A percentile compares a stretch with the other conserved stretches of the same genome.
Evolutionary conservation across 2,888 invertebrate genomes (phyloP).

Genomic region (Drosophila paracracens): DNA sequence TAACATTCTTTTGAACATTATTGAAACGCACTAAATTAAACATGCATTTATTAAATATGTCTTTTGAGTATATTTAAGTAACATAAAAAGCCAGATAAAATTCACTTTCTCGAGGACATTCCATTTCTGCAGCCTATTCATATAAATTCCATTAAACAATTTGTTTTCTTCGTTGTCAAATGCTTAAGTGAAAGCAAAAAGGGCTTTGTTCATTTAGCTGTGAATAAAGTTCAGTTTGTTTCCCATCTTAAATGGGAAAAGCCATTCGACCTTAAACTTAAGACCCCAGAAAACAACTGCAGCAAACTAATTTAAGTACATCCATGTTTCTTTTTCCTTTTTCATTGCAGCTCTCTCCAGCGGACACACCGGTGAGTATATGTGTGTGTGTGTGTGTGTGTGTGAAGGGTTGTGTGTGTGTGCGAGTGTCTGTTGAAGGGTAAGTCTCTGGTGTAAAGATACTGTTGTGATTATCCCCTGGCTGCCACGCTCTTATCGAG

Average conservation of each 20-base stretch:
- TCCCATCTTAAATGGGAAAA: not conserved
- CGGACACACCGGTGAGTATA: constrained; percentile 60
- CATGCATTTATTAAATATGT: not conserved
- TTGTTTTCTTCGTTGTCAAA: not conserved
- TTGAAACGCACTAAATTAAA: not conserved
- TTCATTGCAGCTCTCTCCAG: constrained; percentile 67
- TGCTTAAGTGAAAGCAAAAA: not conserved
- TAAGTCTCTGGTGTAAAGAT: constrained; percentile 47
- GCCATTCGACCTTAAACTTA: constrained; percentile 2
- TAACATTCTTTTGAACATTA: not conserved
- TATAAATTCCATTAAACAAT: not conserved
- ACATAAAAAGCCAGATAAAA: not conserved
- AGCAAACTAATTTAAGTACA: constrained; percentile 69
- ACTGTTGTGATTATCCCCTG: constrained; percentile 65
- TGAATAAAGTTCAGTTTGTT: not conserved
- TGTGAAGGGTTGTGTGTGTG: not conserved
- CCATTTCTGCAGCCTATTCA: not conserved
- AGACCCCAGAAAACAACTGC: constrained; percentile 16
- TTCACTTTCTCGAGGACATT: not conserved
- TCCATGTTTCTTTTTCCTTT: constrained; percentile 34
- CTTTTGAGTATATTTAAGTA: not conserved
- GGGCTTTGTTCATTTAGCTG: constrained; percentile 1
- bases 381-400: constrained; percentile 28
- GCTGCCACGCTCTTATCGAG: constrained; percentile 41
- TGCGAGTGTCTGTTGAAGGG: constrained; percentile 19